Evolutionary conservation across 2,888 invertebrate genomes (phyloP).

Genomic region (Colletes collaris): DNA sequence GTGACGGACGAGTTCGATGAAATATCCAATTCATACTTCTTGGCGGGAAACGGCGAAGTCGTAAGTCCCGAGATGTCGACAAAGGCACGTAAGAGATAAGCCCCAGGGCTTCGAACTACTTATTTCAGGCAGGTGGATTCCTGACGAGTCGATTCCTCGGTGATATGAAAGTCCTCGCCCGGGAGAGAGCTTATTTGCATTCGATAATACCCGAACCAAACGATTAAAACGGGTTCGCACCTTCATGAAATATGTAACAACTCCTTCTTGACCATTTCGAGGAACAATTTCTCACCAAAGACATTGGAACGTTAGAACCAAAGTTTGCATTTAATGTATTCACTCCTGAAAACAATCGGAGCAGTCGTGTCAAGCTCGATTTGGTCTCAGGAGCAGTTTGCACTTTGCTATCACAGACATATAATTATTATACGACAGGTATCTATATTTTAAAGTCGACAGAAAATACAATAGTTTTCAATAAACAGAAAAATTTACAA

Average conservation of each 20-base stretch:
- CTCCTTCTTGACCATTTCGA: not conserved
- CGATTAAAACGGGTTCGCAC: slow-evolving; percentile 31
- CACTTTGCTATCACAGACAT: too few relatives aligned
- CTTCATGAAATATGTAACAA: slow-evolving; percentile 10
- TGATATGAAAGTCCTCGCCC: slow-evolving; percentile 51
- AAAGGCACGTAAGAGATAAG: slow-evolving; percentile 51
- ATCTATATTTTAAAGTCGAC: too few relatives aligned
- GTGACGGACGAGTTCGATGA: not conserved
- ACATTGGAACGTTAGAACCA: too few relatives aligned
- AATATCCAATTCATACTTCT: slow-evolving; percentile 18
- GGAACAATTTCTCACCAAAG: too few relatives aligned
- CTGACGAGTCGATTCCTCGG: slow-evolving; percentile 40
- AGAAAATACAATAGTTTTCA: too few relatives aligned
- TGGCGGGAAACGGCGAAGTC: slow-evolving; percentile 14
- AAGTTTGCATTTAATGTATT: too few relatives aligned
- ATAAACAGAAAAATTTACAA: too few relatives aligned
- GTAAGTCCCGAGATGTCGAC: slow-evolving; percentile 50
- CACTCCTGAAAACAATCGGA: too few relatives aligned
- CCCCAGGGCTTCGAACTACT: slow-evolving; percentile 39
- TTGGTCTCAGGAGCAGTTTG: too few relatives aligned
- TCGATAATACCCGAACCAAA: slow-evolving; percentile 52
- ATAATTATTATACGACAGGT: too few relatives aligned
- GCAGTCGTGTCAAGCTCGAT: too few relatives aligned
- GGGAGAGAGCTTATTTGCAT: slow-evolving; percentile 60
- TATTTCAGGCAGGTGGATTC: slow-evolving; percentile 54